These are phyloP conservation scores for Penaeus chinensis DNA, from an alignment of 1,140 invertebrate species.

Conservation along the genomic window DNA sequence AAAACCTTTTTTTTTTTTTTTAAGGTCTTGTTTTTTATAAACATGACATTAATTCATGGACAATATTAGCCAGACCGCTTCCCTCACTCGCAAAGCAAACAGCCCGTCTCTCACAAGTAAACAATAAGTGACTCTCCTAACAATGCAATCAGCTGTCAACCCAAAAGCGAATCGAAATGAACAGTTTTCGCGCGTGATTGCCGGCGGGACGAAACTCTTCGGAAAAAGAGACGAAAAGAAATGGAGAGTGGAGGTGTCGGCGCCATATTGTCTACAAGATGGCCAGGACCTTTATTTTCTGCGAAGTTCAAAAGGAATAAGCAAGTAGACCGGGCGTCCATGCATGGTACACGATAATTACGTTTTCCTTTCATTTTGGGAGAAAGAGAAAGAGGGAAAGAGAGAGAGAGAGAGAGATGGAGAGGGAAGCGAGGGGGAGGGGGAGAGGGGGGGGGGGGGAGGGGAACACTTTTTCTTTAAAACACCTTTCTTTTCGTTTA, in stretches of 20 bases:
- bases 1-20: too few species aligned
- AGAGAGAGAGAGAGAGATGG: background rate
- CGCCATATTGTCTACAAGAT: background rate
- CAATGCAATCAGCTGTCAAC: too few species aligned
- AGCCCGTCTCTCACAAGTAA: too few species aligned
- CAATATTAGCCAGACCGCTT: too few species aligned
- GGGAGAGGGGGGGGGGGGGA: background rate
- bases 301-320: background rate
- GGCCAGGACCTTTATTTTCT: background rate
- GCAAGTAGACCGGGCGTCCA: conserved; percentile 8
- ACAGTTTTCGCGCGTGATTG: too few species aligned
- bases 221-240: conserved; percentile 2
- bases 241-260: background rate
- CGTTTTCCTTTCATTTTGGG: background rate
- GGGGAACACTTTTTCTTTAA: too few species aligned
- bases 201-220: too few species aligned
- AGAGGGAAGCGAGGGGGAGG: background rate
- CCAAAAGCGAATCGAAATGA: too few species aligned
- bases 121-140: too few species aligned
- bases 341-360: background rate
- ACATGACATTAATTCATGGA: too few species aligned
- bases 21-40: too few species aligned
- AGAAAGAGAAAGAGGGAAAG: background rate
- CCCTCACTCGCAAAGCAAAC: too few species aligned
- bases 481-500: background rate